Base-by-base conservation (phyloP, 2,113 vertebrate genomes). In the Varanus komodoensis region DNA sequence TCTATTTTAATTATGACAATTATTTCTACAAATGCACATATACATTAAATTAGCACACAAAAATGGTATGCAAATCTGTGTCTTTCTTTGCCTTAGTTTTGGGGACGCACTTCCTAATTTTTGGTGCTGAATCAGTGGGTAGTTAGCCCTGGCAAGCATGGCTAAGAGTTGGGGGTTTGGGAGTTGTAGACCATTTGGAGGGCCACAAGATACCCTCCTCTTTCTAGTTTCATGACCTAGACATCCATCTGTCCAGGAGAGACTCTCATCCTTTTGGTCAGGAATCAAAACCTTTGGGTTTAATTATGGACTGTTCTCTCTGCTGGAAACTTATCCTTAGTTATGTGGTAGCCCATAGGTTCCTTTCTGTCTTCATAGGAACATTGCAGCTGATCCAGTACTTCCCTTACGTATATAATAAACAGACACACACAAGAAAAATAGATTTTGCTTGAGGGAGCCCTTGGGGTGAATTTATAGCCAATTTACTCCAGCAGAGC, bases 371-470 rank as follows among this genome's bases (percentile, higher is more conserved):
- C 9, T 73, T 86, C 48, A 34, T 57, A 32, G 48, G 25, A 74
- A 86, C 69, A 21, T 74, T 54, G 69, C 17, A 25, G 57, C 21
- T 57, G 29, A 50, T 74, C 71, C 69, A 75, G 9, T 25, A 25
- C 32, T 14, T 34, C 17, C 75, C 69, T 74, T 54, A 61, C 44
- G 25, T 64, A 9, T 87, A 64, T 87, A 77, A 78, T 78, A 87
- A 78, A 87, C 29, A 77, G 34, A 78, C 54, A 64, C 25, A 87
- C 34, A 74, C n/a, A 4, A 64, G 73, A 64, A 78, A 87, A 78
- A 78, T 21, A 78, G 34, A 77, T 67, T 78, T 89, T 77, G 27
- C 81, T 84, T 75, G 44, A 89, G 71, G 82, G 82, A 75, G 81
- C 32, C 71, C 54, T 78, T 75, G 44, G 38, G 54, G 71, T 67